Conservation (phyloP, 2,113 vertebrate species). For the Tonatia bakeri region DNA sequence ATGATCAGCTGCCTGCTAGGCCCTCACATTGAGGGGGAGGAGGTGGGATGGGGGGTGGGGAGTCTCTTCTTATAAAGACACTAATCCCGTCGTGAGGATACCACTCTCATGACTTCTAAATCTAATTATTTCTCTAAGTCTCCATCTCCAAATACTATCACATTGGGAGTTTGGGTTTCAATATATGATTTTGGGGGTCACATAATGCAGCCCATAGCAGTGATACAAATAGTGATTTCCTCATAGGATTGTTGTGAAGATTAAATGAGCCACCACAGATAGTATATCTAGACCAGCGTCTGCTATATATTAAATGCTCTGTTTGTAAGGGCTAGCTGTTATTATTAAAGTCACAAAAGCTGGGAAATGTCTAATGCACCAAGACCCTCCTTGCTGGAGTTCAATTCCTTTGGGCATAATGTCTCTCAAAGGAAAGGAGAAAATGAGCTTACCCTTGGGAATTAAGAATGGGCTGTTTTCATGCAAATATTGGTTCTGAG, state of each 20-base stretch:
- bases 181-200: background rate
- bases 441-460: constrained; percentile 34
- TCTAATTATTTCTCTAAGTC: background rate
- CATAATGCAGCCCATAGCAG: background rate
- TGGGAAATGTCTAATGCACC: background rate
- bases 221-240: background rate
- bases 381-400: background rate
- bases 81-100: background rate
- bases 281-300: background rate
- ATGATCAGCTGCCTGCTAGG: background rate
- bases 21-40: background rate
- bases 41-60: too few species aligned
- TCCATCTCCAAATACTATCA: background rate
- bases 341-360: constrained; percentile 1
- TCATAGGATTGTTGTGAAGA: background rate
- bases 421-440: background rate
- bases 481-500: constrained; percentile 25
- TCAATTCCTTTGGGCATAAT: background rate
- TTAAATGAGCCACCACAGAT: background rate
- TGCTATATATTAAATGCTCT: background rate
- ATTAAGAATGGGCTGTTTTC: constrained; percentile 43
- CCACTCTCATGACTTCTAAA: background rate
- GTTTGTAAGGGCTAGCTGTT: background rate
- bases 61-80: background rate
- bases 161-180: background rate